Conservation (phyloP, 1,140 invertebrate genomes). For the Metaphire vulgaris region DNA sequence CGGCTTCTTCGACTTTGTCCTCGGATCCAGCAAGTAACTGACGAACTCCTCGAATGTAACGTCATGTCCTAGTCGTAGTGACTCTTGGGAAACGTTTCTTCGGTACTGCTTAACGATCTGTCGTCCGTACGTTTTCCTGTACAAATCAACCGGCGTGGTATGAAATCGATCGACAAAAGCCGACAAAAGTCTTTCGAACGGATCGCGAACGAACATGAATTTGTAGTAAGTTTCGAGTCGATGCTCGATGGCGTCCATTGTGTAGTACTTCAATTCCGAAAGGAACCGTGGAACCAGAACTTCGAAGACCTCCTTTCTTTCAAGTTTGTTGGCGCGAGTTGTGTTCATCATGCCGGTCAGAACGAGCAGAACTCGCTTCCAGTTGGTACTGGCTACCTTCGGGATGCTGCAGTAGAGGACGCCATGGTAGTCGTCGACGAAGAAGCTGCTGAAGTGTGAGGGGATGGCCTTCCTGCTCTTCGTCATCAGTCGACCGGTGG, state of each 20-base stretch:
- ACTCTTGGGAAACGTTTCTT: slow-evolving; percentile 62
- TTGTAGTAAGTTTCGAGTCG: slow-evolving; percentile 66
- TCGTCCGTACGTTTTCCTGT: slow-evolving; percentile 69
- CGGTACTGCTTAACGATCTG: slow-evolving; percentile 72
- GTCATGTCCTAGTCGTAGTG: slow-evolving; percentile 69
- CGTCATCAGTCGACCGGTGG: too few relatives aligned
- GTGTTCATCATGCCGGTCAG: slow-evolving; percentile 61
- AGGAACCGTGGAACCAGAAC: slow-evolving; percentile 33
- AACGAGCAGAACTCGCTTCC: slow-evolving; percentile 82
- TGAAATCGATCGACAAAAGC: slow-evolving; percentile 85
- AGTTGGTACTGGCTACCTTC: slow-evolving; percentile 94
- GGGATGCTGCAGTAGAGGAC: slow-evolving; percentile 86
- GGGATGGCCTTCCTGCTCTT: too few relatives aligned
- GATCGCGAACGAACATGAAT: slow-evolving; percentile 81
- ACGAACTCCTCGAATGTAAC: slow-evolving; percentile 82
- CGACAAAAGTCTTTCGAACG: slow-evolving; percentile 79
- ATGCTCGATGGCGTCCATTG: slow-evolving; percentile 55
- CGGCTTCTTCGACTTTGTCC: slow-evolving; percentile 34
- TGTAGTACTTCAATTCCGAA: slow-evolving; percentile 55
- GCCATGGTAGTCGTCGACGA: slow-evolving; percentile 69
- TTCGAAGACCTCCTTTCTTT: slow-evolving; percentile 42
- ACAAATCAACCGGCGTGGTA: slow-evolving; percentile 62
- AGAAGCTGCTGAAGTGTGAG: slow-evolving; percentile 8
- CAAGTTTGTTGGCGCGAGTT: too few relatives aligned
- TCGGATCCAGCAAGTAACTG: background rate